These are phyloP conservation scores for Acanthopleura granulata DNA, from an alignment of 2,888 invertebrate genomes.

Conservation along the genomic window DNA sequence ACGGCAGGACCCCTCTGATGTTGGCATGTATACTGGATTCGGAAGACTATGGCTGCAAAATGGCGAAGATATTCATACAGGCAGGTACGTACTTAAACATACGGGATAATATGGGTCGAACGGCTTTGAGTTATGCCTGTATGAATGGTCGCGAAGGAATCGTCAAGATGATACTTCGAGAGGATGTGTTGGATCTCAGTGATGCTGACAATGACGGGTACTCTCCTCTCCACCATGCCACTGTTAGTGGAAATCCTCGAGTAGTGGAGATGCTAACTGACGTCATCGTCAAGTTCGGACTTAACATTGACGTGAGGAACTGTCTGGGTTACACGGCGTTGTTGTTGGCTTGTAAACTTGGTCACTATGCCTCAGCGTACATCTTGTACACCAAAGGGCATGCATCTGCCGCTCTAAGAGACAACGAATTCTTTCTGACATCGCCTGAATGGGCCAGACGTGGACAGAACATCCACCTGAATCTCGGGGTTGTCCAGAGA, in stretches of 20 bases:
- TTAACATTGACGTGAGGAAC: conserved; percentile 62
- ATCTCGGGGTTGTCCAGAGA: neutral
- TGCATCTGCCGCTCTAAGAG: conserved; percentile 58
- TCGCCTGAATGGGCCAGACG: conserved; percentile 60
- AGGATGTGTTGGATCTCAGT: conserved; percentile 59
- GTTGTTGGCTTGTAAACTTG: conserved; percentile 61
- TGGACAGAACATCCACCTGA: conserved; percentile 23
- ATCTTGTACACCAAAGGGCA: conserved; percentile 50
- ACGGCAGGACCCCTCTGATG: conserved; percentile 66
- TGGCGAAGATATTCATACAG: conserved; percentile 57
- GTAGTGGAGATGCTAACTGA: conserved; percentile 50
- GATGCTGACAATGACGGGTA: conserved; percentile 66
- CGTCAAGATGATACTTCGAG: conserved; percentile 51
- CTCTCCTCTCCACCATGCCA: conserved; percentile 61
- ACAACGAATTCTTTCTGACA: conserved; percentile 59
- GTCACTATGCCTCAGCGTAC: conserved; percentile 61
- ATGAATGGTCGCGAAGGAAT: conserved; percentile 58
- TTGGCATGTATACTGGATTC: conserved; percentile 61
- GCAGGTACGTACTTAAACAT: conserved; percentile 55
- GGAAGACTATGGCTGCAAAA: conserved; percentile 54
- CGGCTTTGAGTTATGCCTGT: conserved; percentile 63
- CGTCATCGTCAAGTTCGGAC: conserved; percentile 51
- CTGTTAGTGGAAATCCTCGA: conserved; percentile 57
- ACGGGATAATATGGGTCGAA: conserved; percentile 60
- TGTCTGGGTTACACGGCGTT: conserved; percentile 62